These are phyloP conservation scores for Muraenolepis orangiensis DNA, from an alignment of 2,797 vertebrate species.

Conservation along the genomic window DNA sequence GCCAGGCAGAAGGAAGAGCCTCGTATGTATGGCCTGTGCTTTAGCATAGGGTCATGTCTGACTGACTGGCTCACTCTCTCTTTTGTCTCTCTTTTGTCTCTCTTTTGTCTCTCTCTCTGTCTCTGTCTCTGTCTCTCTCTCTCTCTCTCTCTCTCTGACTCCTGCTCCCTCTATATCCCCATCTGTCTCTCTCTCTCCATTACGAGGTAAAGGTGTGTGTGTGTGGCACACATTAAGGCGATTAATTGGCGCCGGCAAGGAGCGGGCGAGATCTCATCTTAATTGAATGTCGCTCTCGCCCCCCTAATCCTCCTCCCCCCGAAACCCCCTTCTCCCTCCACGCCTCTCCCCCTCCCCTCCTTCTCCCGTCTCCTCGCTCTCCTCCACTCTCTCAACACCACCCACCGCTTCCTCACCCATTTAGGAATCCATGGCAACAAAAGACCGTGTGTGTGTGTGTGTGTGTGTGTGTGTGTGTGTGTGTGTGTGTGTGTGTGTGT, in stretches of 20 bases:
- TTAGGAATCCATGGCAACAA: constrained; percentile 63
- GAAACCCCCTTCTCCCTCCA: constrained; percentile 56
- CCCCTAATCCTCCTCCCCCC: constrained; percentile 62
- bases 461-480: constrained; percentile 64
- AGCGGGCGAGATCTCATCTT: constrained; percentile 67
- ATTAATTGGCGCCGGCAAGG: constrained; percentile 63
- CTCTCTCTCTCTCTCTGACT: constrained; percentile 6
- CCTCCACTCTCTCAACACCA: constrained; percentile 59
- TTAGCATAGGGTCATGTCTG: not conserved
- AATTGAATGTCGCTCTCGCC: constrained; percentile 72
- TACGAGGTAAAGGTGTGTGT: constrained; percentile 54
- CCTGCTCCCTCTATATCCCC: constrained; percentile 3
- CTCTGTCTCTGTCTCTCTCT: constrained; percentile 14
- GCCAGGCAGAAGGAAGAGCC: constrained; percentile 17
- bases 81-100: not conserved
- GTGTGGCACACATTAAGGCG: constrained; percentile 63
- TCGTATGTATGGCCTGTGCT: constrained; percentile 3
- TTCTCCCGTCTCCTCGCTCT: constrained; percentile 50
- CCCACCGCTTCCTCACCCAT: constrained; percentile 39
- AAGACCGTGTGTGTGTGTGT: constrained; percentile 65
- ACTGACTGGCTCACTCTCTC: not conserved
- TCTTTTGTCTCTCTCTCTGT: not conserved
- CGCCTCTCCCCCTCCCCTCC: constrained; percentile 65
- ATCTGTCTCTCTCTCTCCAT: constrained; percentile 12
- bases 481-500: constrained; percentile 68